Base-by-base conservation (phyloP, 1,140 invertebrate species). In the Delia radicum region DNA sequence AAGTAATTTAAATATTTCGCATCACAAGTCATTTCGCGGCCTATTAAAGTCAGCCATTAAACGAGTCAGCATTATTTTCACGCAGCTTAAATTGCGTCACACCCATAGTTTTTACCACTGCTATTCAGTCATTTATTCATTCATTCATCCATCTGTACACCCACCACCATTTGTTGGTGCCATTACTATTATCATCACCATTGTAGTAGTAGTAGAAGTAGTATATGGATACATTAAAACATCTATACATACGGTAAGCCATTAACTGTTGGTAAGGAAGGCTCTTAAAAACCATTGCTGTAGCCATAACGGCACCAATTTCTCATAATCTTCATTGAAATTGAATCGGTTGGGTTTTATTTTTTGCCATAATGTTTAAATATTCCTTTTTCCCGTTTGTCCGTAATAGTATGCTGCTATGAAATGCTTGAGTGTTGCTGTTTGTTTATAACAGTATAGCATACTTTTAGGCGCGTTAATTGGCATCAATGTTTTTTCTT, bases 31-130 rank as follows among this genome's bases (percentile, higher is more conserved):
- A 76, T 76, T 76, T 76, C 73, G 76, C 76, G 72, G 76, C 73
- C 76, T 76, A 76, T 76, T 75, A 76, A 76, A 74, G 74, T 76
- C 61, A 73, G 42, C 65, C 65, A 69, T 69, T 69, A 69, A 69
- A 69, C n/a, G 65, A 37, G 65, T 69, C 65, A 69, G 65, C 65
- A 69, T 69, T 69, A 69, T 69, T 69, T 69, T 69, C 65, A 69
- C 65, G 65, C 65, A 69, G 65, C 65, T 69, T 69, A 69, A 69
- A 69, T 69, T 33, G 65, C 65, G 65, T 69, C 65, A 69, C 65
- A 69, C 65, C 65, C 65, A 69, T 33, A 69, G 65, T 33, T 69
- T 69, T n/a, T 69, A 37, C 33, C 65, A 29, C 31, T 69, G n/a
- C n/a, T n/a, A n/a, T n/a, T n/a, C n/a, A n/a, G n/a, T n/a, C n/a